These are phyloP conservation scores for Rhingia campestris DNA, from an alignment of 2,888 invertebrate genomes.

Conservation along the genomic window DNA sequence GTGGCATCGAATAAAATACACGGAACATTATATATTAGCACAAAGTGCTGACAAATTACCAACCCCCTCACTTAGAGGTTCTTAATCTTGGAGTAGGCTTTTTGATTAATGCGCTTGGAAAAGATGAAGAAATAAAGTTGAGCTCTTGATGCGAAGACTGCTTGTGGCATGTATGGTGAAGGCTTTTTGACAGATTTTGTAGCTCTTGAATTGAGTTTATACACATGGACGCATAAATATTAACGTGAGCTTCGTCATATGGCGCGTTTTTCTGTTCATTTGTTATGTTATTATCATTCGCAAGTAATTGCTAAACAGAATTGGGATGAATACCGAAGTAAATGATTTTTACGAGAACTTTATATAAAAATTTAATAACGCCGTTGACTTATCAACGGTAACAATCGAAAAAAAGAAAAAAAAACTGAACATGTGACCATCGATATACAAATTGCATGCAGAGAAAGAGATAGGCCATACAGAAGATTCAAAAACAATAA, in stretches of 20 bases:
- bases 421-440: too few relatives aligned
- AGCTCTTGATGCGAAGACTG: constrained; percentile 12
- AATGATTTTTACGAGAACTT: too few relatives aligned
- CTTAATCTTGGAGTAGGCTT: constrained; percentile 58
- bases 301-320: too few relatives aligned
- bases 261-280: neutral
- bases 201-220: too few relatives aligned
- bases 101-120: constrained; percentile 30
- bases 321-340: too few relatives aligned
- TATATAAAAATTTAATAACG: too few relatives aligned
- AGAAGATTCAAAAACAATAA: too few relatives aligned
- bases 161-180: neutral
- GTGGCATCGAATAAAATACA: constrained; percentile 52
- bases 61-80: constrained; percentile 22
- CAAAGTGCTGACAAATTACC: constrained; percentile 69
- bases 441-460: too few relatives aligned
- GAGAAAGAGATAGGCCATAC: too few relatives aligned
- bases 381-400: too few relatives aligned
- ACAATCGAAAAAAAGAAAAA: too few relatives aligned
- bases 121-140: constrained; percentile 8
- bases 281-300: too few relatives aligned
- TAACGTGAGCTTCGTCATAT: neutral
- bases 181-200: constrained; percentile 5
- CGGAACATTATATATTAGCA: constrained; percentile 44
- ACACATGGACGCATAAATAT: neutral